Percentiles rank a stretch among this genome's conserved stretches.
Conservation (phyloP, 2,113 vertebrate species). For the Oxygymnocypris stewartii region DNA sequence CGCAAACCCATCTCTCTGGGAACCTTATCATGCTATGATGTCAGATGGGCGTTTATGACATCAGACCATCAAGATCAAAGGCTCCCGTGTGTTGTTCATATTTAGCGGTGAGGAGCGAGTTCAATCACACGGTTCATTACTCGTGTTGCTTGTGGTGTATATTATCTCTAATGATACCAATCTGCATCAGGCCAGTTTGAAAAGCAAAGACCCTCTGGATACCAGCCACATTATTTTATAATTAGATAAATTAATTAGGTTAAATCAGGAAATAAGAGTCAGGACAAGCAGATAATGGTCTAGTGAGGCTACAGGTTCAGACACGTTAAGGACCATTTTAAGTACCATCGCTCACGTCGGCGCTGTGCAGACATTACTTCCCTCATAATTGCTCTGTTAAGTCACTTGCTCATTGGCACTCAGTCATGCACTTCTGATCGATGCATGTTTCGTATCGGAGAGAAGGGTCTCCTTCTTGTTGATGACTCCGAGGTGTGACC, state of each 20-base stretch:
- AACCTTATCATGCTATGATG: background rate
- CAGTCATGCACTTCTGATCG: constrained; percentile 31
- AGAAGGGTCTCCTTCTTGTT: background rate
- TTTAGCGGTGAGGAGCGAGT: constrained; percentile 40
- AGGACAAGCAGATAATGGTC: constrained; percentile 47
- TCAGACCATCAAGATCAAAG: constrained; percentile 38
- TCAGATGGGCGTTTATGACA: constrained; percentile 35
- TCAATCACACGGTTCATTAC: constrained; percentile 57
- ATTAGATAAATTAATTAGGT: constrained; percentile 53
- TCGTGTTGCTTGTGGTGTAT: constrained; percentile 49
- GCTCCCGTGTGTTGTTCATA: constrained; percentile 41
- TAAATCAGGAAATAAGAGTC: constrained; percentile 50
- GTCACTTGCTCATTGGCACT: constrained; percentile 22
- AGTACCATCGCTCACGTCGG: constrained; percentile 10
- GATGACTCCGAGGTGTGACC: constrained; percentile 1
- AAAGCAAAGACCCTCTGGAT: constrained; percentile 51
- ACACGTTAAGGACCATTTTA: constrained; percentile 18
- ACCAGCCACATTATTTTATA: constrained; percentile 54
- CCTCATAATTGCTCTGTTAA: constrained; percentile 47
- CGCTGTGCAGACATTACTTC: background rate
- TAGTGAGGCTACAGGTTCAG: constrained; percentile 40
- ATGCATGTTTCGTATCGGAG: background rate
- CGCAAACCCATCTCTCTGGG: background rate
- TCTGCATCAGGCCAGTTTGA: constrained; percentile 48
- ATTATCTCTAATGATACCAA: constrained; percentile 51